Evolutionary conservation across 2,888 invertebrate genomes (phyloP).

Genomic region (Orchestes rusci): DNA sequence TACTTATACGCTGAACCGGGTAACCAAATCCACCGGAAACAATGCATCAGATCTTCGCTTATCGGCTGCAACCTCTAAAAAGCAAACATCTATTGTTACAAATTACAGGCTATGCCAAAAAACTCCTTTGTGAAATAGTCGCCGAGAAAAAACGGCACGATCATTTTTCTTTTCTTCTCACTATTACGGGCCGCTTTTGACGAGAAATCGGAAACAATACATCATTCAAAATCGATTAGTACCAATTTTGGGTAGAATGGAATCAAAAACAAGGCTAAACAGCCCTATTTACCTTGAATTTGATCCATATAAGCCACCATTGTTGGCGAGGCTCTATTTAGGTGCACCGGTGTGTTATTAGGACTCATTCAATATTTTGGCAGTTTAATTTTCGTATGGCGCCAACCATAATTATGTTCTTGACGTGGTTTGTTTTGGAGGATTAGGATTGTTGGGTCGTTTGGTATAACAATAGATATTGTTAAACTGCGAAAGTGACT

Average conservation of each 20-base stretch:
- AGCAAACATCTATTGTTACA: no score
- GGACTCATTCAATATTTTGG: slow-evolving; percentile 22
- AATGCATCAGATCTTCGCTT: no score
- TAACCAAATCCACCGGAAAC: no score
- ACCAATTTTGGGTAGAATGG: slow-evolving; percentile 6
- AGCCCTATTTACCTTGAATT: slow-evolving; percentile 21
- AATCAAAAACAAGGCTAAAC: slow-evolving; percentile 6
- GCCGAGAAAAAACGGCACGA: no score
- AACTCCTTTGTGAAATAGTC: no score
- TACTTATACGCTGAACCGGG: no score
- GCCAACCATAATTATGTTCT: slow-evolving; percentile 11
- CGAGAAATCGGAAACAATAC: slow-evolving; percentile 10
- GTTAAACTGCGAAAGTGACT: no score
- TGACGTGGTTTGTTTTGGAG: background rate
- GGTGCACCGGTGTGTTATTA: slow-evolving; percentile 19
- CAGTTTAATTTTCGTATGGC: slow-evolving; percentile 23
- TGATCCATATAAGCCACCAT: slow-evolving; percentile 11
- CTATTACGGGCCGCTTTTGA: background rate
- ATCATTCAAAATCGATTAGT: slow-evolving; percentile 18
- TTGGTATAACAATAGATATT: no score
- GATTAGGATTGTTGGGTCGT: no score
- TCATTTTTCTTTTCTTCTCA: no score
- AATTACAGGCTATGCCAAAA: no score
- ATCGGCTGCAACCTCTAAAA: no score
- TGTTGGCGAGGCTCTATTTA: slow-evolving; percentile 16